Evolutionary conservation across 2,888 invertebrate genomes (phyloP).

Genomic region (Synergus umbraculus): DNA sequence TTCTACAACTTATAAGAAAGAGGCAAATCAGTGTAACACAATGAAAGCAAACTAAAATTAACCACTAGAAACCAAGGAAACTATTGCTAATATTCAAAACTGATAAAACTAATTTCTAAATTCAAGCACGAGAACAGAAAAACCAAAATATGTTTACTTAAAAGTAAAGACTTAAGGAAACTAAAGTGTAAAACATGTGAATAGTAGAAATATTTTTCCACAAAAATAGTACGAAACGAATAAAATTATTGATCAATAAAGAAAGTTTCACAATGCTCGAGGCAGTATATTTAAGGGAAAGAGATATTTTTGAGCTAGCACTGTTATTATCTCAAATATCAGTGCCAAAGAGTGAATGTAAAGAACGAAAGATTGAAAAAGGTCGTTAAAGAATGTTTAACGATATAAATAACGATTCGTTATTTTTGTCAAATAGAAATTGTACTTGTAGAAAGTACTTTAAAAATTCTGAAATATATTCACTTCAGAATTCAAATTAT

Average conservation of each 20-base stretch:
- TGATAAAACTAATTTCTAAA: slow-evolving; percentile 14
- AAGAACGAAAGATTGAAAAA: not conserved
- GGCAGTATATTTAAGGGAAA: not conserved
- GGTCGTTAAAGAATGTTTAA: not conserved
- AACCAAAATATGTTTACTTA: slow-evolving; percentile 18
- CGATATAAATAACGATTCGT: not conserved
- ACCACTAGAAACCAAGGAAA: slow-evolving; percentile 17
- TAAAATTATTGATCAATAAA: not conserved
- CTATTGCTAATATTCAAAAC: slow-evolving; percentile 26
- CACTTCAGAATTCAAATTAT: not conserved
- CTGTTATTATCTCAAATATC: not conserved
- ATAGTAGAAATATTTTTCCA: not conserved
- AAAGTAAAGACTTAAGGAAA: slow-evolving; percentile 18
- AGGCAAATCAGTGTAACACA: slow-evolving; percentile 24
- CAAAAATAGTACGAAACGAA: slow-evolving; percentile 11
- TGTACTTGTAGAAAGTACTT: not conserved
- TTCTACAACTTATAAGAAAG: slow-evolving; percentile 16
- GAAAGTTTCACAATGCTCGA: not conserved
- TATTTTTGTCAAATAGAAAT: not conserved
- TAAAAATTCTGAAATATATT: not conserved
- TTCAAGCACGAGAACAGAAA: slow-evolving; percentile 21
- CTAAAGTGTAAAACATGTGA: not conserved
- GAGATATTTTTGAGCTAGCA: not conserved
- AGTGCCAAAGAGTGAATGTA: not conserved
- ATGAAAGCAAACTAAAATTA: slow-evolving; percentile 10